These are phyloP conservation scores for Turnix velox DNA, from an alignment of 2,113 vertebrate genomes.

Conservation along the genomic window DNA sequence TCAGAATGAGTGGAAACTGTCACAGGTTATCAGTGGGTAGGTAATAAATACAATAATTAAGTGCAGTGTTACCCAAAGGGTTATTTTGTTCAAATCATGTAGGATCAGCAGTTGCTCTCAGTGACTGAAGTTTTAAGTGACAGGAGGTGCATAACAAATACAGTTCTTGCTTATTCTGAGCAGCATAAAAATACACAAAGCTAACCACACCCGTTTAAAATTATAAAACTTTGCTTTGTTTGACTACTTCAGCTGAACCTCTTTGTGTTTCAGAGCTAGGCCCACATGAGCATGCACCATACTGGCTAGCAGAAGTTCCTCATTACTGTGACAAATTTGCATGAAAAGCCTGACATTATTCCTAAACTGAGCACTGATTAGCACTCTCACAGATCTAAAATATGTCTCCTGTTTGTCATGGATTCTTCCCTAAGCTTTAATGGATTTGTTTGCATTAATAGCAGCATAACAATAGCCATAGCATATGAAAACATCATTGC, in stretches of 20 bases:
- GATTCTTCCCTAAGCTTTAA: neutral
- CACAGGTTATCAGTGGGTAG: conserved; percentile 4
- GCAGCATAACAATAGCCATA: neutral
- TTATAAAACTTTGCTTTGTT: conserved; percentile 43
- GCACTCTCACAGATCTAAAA: conserved; percentile 39
- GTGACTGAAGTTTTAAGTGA: conserved; percentile 4
- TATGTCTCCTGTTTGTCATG: neutral
- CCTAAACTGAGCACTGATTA: conserved; percentile 36
- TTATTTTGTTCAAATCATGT: neutral
- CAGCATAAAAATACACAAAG: conserved; percentile 29
- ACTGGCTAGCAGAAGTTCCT: conserved; percentile 50
- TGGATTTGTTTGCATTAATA: neutral
- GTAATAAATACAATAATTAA: conserved; percentile 27
- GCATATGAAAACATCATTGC: neutral
- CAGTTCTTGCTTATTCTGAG: conserved; percentile 39
- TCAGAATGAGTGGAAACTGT: neutral
- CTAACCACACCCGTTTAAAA: conserved; percentile 21
- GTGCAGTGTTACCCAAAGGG: neutral
- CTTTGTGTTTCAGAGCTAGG: conserved; percentile 32
- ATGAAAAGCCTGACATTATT: conserved; percentile 1
- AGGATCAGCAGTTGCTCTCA: neutral
- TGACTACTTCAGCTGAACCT: conserved; percentile 35
- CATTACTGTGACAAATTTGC: conserved; percentile 30
- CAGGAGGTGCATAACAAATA: neutral
- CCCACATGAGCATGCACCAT: conserved; percentile 20